Evolutionary conservation across 2,888 invertebrate genomes (phyloP).

Genomic region (Beris chalybata): DNA sequence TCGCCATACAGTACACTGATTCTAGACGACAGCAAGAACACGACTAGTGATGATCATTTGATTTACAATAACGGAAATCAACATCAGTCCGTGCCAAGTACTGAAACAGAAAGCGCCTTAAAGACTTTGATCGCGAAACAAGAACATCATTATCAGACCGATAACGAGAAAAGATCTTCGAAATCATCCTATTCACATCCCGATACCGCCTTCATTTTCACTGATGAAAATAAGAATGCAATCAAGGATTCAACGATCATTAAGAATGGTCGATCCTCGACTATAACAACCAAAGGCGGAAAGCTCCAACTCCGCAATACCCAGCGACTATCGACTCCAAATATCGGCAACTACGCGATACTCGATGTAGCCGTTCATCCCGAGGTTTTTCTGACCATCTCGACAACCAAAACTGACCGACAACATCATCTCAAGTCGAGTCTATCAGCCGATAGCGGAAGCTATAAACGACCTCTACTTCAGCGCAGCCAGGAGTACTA

Average conservation of each 20-base stretch:
- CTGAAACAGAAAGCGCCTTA: conserved; percentile 1
- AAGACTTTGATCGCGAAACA: background rate
- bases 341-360: conserved; percentile 46
- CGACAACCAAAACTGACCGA: conserved; percentile 36
- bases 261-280: conserved; percentile 30
- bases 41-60: conserved; percentile 6
- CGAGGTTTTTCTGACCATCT: conserved; percentile 48
- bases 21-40: conserved; percentile 2
- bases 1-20: conserved; percentile 21
- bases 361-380: conserved; percentile 50
- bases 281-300: conserved; percentile 45
- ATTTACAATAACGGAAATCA: background rate
- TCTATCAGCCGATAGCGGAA: conserved; percentile 14
- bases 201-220: conserved; percentile 49
- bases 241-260: conserved; percentile 31
- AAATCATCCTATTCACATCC: conserved; percentile 47
- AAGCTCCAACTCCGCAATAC: conserved; percentile 45
- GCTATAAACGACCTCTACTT: conserved; percentile 14
- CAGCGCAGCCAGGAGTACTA: conserved; percentile 24
- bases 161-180: conserved; percentile 18
- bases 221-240: conserved; percentile 49
- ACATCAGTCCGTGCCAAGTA: background rate
- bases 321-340: conserved; percentile 48
- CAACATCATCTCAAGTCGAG: conserved; percentile 8
- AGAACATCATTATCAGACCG: conserved; percentile 37